phyloP scores from a whole-genome alignment of 2,888 invertebrate genomes.

The Bedellia somnulentella region DNA sequence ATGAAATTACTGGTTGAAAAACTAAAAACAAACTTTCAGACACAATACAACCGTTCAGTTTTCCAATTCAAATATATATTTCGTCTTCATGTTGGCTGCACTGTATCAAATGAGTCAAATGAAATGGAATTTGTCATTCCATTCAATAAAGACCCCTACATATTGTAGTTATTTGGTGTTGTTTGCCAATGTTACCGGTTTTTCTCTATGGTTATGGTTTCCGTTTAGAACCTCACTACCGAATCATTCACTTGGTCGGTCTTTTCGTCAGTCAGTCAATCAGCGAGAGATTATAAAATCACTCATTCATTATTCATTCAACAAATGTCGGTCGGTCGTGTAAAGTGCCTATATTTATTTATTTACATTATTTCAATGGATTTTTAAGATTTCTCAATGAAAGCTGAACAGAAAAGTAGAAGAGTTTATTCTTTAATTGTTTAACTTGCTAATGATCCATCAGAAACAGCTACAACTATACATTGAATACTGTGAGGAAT shows the following conservation, averaged over 20 bases:
- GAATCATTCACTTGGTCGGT: background rate
- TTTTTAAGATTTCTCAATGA: background rate
- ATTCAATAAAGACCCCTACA: too few relatives aligned
- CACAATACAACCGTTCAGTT: slow-evolving; percentile 10
- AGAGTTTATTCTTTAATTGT: too few relatives aligned
- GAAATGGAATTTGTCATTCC: too few relatives aligned
- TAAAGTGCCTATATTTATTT: slow-evolving; percentile 1
- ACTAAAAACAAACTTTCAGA: slow-evolving; percentile 10
- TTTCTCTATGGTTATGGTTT: background rate
- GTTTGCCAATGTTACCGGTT: slow-evolving; percentile 1
- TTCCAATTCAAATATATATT: slow-evolving; percentile 16
- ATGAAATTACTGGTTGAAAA: slow-evolving; percentile 1
- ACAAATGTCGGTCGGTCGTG: background rate
- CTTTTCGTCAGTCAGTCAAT: too few relatives aligned
- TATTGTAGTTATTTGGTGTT: too few relatives aligned
- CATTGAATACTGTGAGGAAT: slow-evolving; percentile 29
- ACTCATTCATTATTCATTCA: slow-evolving; percentile 2
- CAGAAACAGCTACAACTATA: too few relatives aligned
- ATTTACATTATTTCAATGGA: background rate
- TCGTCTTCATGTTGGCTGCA: slow-evolving; percentile 1
- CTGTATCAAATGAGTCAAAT: too few relatives aligned
- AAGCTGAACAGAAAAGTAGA: too few relatives aligned
- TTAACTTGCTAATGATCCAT: too few relatives aligned
- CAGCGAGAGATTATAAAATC: too few relatives aligned
- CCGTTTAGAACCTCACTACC: background rate